Evolutionary conservation across 2,888 invertebrate species (phyloP).

Genomic region (Marronus borbonicus): DNA sequence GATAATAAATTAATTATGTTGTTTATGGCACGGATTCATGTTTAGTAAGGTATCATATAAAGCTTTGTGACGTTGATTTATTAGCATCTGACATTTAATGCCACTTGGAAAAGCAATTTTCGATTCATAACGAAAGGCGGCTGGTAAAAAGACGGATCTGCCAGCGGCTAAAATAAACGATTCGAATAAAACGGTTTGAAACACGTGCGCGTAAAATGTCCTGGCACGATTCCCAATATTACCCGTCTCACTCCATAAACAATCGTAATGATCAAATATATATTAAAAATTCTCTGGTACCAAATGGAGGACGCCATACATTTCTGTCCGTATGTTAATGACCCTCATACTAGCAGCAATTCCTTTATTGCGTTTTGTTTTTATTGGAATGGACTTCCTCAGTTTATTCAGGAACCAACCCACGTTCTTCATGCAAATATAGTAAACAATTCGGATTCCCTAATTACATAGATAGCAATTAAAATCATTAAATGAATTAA

Average conservation of each 20-base stretch:
- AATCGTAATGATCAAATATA: constrained; percentile 50
- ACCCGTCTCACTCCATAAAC: constrained; percentile 53
- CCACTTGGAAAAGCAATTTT: constrained; percentile 44
- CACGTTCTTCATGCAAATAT: no score
- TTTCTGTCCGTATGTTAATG: neutral
- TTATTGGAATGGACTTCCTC: no score
- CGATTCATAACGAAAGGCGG: constrained; percentile 37
- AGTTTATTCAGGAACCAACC: no score
- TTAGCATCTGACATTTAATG: constrained; percentile 40
- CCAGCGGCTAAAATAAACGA: constrained; percentile 44
- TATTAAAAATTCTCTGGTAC: constrained; percentile 28
- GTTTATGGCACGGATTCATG: constrained; percentile 1
- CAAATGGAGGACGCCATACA: neutral
- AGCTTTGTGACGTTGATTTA: constrained; percentile 32
- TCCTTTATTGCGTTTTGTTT: no score
- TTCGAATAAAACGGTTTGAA: constrained; percentile 45
- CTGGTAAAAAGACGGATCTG: constrained; percentile 39
- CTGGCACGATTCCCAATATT: constrained; percentile 55
- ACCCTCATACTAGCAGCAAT: neutral
- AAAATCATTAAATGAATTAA: no score
- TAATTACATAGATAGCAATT: no score
- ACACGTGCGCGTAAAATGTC: constrained; percentile 56
- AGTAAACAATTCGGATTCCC: no score
- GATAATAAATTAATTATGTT: constrained; percentile 23
- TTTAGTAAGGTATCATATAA: constrained; percentile 1